Base-by-base conservation (phyloP, 2,113 vertebrate genomes). In the Elaphurus davidianus region DNA sequence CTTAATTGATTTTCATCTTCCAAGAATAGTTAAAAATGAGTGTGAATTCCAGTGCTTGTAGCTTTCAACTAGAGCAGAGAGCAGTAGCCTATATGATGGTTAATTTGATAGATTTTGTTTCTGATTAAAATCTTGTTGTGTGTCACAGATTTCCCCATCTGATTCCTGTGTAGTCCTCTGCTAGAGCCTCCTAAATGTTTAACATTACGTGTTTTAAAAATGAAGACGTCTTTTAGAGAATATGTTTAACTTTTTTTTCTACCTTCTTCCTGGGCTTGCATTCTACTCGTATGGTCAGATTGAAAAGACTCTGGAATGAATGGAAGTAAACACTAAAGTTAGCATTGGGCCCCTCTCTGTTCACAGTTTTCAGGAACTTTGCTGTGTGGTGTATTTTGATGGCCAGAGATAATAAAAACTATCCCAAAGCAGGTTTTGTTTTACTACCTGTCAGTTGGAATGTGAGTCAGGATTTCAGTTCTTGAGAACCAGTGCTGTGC, bases 1-100 rank as follows among this genome's bases (percentile, higher is more conserved):
- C 45, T 98, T 93, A 30, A 87, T 96, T 95, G 88, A 90, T 97
- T 92, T 96, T 91, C 71, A 36, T 97, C 64, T 90, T 92, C 79
- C 16, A 27, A 95, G 83, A 97, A 90, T 27, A 97, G 76, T 71
- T 96, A 84, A 57, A 86, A 74, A 71, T 47, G 83, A 88, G 25
- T 82, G 76, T 94, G 95, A 74, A 93, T 85, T 93, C 33, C 91
- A 57, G 15, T 52, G 96, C 83, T 97, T 95, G 84, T 98, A 67
- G 50, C 95, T 97, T 96, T 86, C 23, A 92, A 11, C 45, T 36
- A 47, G 52, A 55, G 76, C n/a, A 57, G 74, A 91, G 54, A 55
- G 55, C 78, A 91, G 36, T 64, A 30, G 91, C 27, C 14, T 60
- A 27, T 86, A 87, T 91, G 78, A 76, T 89, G 78, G 74, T 54